Evolutionary conservation across 2,113 vertebrate genomes (phyloP), one percentile per base, ranked within the genome.

Genomic region (Gorsachius goisagi): DNA sequence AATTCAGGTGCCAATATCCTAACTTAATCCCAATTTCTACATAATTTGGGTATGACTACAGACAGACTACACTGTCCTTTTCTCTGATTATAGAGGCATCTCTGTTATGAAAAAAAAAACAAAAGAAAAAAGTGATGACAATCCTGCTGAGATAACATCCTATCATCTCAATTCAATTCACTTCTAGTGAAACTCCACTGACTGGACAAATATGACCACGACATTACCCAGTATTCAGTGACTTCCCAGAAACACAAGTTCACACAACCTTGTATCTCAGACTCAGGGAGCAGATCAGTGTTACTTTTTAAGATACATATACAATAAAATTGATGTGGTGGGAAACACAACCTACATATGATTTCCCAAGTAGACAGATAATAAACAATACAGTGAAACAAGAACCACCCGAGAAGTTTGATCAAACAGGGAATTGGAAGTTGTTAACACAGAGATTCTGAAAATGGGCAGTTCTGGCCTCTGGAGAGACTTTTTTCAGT

Each of bases 401-500:
- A 53, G 77, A 96, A 94, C 89, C 83, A 96, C 75, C 50, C 60
- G 89, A 88, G 60, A 78, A 78, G 87, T 78, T 91, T 93, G 90
- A 93, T 93, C 66, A 95, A 90, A 67, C 24, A 89, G 88, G 62
- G 93, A 83, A 95, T 85, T 94, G 93, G 72, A 95, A 97, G 82
- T 77, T 88, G 75, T 95, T 97, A 95, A 95, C 69, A 93, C 58
- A 88, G 72, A 90, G 33, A 63, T 80, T 92, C 85, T 95, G 89
- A 90, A 96, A 95, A 96, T 80, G 96, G 96, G 93, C 58, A 96
- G 84, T 53, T 87, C 56, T 96, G 68, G 93, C 56, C 96, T 82
- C 85, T 96, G 49, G 95, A 85, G 85, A 95, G 87, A 95, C 39
- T 91, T 96, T 92, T 96, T 95, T 98, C 98, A 92, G 91, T 95